These are phyloP conservation scores for Pseudochaenichthys georgianus DNA, from an alignment of 2,797 vertebrate species.

Conservation along the genomic window DNA sequence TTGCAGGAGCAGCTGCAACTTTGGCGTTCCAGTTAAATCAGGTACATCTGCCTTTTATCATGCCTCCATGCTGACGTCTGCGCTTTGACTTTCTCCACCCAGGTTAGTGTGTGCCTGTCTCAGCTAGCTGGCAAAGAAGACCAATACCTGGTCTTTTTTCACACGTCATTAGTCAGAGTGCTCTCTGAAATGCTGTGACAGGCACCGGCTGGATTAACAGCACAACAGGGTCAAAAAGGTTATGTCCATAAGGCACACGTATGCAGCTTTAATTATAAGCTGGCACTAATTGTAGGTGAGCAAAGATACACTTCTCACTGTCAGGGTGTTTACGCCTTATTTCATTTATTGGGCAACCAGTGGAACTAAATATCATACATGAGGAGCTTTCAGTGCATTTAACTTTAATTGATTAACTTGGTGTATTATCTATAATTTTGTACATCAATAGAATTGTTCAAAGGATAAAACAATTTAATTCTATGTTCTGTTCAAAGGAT, in stretches of 20 bases:
- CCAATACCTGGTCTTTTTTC: constrained; percentile 27
- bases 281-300: constrained; percentile 16
- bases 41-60: constrained; percentile 9
- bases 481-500: background rate
- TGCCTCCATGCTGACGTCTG: constrained; percentile 31
- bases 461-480: background rate
- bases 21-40: constrained; percentile 24
- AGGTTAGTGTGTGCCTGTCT: constrained; percentile 44
- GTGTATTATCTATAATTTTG: background rate
- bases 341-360: background rate
- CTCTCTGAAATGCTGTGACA: constrained; percentile 26
- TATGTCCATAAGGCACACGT: constrained; percentile 3
- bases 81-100: constrained; percentile 39
- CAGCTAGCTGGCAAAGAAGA: constrained; percentile 23
- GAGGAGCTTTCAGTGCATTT: background rate
- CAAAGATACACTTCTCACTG: background rate
- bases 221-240: constrained; percentile 25
- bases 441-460: background rate
- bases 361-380: background rate
- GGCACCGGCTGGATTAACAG: constrained; percentile 14
- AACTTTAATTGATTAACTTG: background rate
- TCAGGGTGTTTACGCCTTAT: background rate
- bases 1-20: constrained; percentile 24
- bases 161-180: constrained; percentile 33
- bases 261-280: constrained; percentile 14